These are phyloP conservation scores for Microplitis mediator DNA, from an alignment of 1,140 invertebrate species.

Conservation along the genomic window DNA sequence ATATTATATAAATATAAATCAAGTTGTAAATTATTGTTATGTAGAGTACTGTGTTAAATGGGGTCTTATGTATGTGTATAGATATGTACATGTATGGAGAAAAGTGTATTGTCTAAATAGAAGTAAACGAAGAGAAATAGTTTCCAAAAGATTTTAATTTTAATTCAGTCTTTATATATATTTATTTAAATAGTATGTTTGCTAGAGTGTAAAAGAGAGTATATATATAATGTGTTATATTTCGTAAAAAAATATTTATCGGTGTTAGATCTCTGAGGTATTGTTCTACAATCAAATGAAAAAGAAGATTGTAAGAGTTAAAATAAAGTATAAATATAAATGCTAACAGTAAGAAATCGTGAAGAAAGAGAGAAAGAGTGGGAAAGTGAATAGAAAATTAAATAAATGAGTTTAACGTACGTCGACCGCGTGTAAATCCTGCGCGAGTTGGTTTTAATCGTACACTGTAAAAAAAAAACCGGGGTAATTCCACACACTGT, in stretches of 20 bases:
- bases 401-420: slow-evolving; percentile 25
- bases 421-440: slow-evolving; percentile 29
- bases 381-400: slow-evolving; percentile 6
- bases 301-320: background rate
- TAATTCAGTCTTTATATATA: background rate
- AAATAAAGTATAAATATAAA: slow-evolving; percentile 8
- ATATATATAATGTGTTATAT: slow-evolving; percentile 38
- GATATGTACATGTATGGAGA: background rate
- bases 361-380: background rate
- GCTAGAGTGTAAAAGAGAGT: slow-evolving; percentile 8
- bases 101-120: no score
- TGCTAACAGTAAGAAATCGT: slow-evolving; percentile 2
- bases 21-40: slow-evolving; percentile 28
- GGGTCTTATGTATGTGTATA: background rate
- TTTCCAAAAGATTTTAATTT: no score
- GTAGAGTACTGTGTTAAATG: slow-evolving; percentile 23
- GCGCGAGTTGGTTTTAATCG: background rate
- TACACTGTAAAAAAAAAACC: background rate
- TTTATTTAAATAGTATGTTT: background rate
- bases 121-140: no score
- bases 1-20: slow-evolving; percentile 48
- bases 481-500: no score
- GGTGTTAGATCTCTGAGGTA: slow-evolving; percentile 53
- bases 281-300: slow-evolving; percentile 47
- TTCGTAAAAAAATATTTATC: slow-evolving; percentile 60